phyloP scores from a whole-genome alignment of 2,888 invertebrate species.

The Cryptosula pallasiana region DNA sequence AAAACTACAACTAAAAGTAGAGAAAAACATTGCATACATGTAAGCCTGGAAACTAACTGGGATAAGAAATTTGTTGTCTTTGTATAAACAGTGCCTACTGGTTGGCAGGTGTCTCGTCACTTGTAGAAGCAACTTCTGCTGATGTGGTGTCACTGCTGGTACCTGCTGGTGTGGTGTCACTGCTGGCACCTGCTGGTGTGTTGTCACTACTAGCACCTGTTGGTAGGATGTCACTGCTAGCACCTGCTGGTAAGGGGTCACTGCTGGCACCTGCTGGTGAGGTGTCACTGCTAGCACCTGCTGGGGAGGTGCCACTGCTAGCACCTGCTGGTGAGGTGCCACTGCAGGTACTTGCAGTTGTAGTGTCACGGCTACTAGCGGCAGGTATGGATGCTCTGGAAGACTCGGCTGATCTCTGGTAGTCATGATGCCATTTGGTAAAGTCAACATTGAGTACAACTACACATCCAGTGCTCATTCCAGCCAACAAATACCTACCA shows the following conservation, averaged over 20 bases:
- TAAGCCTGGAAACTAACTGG: no score
- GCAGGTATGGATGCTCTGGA: conserved; percentile 16
- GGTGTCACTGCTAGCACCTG: background rate
- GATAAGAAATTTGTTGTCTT: no score
- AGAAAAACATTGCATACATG: no score
- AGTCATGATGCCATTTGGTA: conserved; percentile 63
- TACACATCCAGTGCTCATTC: conserved; percentile 92
- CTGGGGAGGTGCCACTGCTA: background rate
- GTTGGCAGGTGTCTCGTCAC: background rate
- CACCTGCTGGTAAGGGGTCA: background rate
- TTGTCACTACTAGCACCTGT: background rate
- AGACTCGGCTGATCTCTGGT: conserved; percentile 35
- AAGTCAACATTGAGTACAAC: conserved; percentile 99
- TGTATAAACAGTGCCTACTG: no score
- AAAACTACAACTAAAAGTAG: no score
- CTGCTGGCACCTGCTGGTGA: background rate
- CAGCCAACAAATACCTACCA: conserved; percentile 93
- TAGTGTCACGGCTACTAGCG: background rate
- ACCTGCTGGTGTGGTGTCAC: background rate
- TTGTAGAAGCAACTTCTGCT: background rate
- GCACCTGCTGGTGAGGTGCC: background rate
- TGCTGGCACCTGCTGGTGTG: background rate
- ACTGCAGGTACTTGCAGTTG: background rate
- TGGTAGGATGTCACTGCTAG: background rate
- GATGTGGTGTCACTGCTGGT: background rate